Evolutionary conservation across 2,888 invertebrate genomes (phyloP), one percentile per base, ranked within the genome.

Genomic region (Microctonus hyperodae): DNA sequence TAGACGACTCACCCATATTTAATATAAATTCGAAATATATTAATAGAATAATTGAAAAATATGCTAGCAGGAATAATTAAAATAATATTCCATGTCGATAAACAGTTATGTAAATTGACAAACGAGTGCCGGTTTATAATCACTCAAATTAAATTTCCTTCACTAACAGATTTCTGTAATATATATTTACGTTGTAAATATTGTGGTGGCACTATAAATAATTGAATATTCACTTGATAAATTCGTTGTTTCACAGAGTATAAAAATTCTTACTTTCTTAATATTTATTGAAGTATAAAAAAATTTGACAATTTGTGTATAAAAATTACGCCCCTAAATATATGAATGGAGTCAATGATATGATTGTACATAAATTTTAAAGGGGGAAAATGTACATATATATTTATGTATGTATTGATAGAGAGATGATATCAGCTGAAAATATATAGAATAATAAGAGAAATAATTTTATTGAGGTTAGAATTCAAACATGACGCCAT

Each of bases 281-380:
- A n/a, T n/a, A n/a, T n/a, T n/a, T n/a, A n/a, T n/a, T n/a, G n/a
- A n/a, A n/a, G n/a, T 53, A 20, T 13, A 31, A 7, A 59, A 50
- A 20, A 20, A 53, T 35, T 51, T 51, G n/a, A 37, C 40, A 59
- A 16, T 13, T n/a, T 56, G 9, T 50, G 33, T 63, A 63, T 69
- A 66, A 59, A 64, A 44, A 68, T 48, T 71, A 72, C 73, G 72
- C 73, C 72, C 72, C 69, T 70, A 65, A 53, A 65, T 58, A 70
- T 66, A n/a, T n/a, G 64, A 70, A 67, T 58, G 11, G 51, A 1
- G 25, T n/a, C n/a, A n/a, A 31, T 23, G 31, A 13, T 57, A 7
- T 23, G 23, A 37, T 37, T 11, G 37, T 57, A 9, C 37, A 9
- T 33, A 16, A 16, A 31, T 55, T 16, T 13, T 37, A 1, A 22